Evolutionary conservation across 2,113 vertebrate genomes (phyloP).

Genomic region (Columba janthina): DNA sequence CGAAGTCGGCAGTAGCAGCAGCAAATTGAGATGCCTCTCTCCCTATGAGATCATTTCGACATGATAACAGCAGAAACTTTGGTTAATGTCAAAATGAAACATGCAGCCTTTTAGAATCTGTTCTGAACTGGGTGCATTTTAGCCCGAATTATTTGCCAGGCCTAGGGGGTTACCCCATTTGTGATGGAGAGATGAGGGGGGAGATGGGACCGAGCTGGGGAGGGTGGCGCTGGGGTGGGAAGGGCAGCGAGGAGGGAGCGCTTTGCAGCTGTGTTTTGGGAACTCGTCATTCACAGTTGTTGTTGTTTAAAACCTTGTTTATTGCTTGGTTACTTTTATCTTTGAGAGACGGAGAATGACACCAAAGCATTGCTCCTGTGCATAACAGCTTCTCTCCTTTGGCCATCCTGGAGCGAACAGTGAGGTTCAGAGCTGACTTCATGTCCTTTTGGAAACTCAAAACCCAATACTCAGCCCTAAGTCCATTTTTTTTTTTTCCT

Average conservation of each 20-base stretch:
- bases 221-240: background rate
- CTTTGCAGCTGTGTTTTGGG: background rate
- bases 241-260: rapidly evolving
- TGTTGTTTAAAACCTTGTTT: background rate
- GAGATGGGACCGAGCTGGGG: rapidly evolving
- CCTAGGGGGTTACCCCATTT: rapidly evolving
- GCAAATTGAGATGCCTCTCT: background rate
- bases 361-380: background rate
- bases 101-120: background rate
- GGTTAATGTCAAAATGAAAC: background rate
- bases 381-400: background rate
- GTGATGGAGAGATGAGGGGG: background rate
- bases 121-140: background rate
- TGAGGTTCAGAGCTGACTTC: background rate
- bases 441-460: background rate
- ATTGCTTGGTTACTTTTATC: background rate
- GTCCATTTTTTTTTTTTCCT: too few species aligned
- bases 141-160: background rate
- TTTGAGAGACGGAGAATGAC: background rate
- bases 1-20: rapidly evolving
- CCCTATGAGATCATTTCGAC: rapidly evolving
- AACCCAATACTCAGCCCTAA: background rate
- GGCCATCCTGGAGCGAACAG: background rate
- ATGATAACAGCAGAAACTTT: rapidly evolving
- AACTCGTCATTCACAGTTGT: background rate